Evolutionary conservation across 2,888 invertebrate species (phyloP).

Genomic region (Minunthozetes semirufus): DNA sequence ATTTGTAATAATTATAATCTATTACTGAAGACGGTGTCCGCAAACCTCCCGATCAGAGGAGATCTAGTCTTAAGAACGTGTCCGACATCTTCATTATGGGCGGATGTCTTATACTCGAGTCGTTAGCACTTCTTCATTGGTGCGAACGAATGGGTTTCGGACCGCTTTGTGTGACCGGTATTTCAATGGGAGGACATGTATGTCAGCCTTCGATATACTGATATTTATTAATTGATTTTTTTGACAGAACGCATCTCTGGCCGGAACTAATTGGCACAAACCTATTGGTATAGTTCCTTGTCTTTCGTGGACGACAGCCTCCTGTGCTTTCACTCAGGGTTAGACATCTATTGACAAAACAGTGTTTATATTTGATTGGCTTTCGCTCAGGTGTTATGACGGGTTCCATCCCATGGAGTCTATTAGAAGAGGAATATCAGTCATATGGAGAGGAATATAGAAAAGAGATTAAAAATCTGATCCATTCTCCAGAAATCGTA

Average conservation of each 20-base stretch:
- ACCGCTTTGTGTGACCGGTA: conserved; percentile 85
- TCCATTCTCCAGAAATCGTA: conserved; percentile 60
- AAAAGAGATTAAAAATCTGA: conserved; percentile 77
- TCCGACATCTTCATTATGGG: conserved; percentile 99
- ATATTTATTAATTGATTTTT: not conserved
- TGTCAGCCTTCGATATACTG: conserved; percentile 49
- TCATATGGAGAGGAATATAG: conserved; percentile 66
- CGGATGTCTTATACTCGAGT: conserved; percentile 87
- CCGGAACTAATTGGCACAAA: conserved; percentile 91
- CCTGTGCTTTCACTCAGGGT: conserved; percentile 79
- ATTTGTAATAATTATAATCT: too few relatives aligned
- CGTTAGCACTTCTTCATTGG: conserved; percentile 85
- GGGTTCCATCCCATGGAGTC: conserved; percentile 86
- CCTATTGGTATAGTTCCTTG: conserved; percentile 90
- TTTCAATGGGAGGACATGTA: conserved; percentile 98
- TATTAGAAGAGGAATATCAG: conserved; percentile 78
- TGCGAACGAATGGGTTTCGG: conserved; percentile 82
- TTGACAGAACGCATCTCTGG: conserved; percentile 88
- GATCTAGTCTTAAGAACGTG: conserved; percentile 86
- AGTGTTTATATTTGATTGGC: not conserved
- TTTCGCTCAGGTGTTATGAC: conserved; percentile 78
- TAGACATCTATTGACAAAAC: conserved; percentile 43
- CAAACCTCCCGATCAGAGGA: conserved; percentile 52
- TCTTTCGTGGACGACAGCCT: conserved; percentile 94
- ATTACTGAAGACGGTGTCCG: conserved; percentile 58